Base-by-base conservation (phyloP, 2,888 invertebrate species). In the Pycnomerus fuliginosus region DNA sequence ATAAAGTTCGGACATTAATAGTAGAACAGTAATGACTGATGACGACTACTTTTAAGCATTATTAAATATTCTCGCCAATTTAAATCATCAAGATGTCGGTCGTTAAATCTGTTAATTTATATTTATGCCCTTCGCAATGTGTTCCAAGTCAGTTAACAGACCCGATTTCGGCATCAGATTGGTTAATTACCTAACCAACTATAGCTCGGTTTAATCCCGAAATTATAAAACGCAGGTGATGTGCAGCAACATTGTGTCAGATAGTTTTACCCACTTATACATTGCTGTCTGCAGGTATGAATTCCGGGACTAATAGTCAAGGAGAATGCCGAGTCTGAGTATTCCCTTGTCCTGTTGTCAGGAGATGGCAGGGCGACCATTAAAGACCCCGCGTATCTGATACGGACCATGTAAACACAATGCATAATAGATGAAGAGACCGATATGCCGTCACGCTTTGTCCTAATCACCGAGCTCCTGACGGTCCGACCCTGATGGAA, bases 31-130 rank as follows among this genome's bases (percentile, higher is more conserved):
- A 28, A 44, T 14, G 28, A 34, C 16, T 34, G 28, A 16, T 29
- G 14, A 34, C 28, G 40, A 31, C 14, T n/a, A 20, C 33, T 23
- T 32, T 38, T 32, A 42, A 41, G 31, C 23, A 28, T 48, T 48
- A 48, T 48, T 48, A 43, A 48, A 48, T 48, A 48, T 48, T 34
- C 20, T 48, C 42, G 48, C 48, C 48, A 48, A 48, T 48, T 48
- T 44, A 48, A 44, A 46, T 39, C 35, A 43, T 16, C 37, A 29
- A 46, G 43, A 40, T 24, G 30, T 28, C 39, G 54, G 46, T 56
- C 55, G 55, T 60, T 56, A 53, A 55, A 46, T 53, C 52, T 47
- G 53, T 48, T 56, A 56, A 60, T 56, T 56, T 55, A 53, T 55
- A 55, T 50, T 54, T 52, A 52, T 53, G 50, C 38, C 33, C 37